A percentile compares a stretch with the other conserved stretches of the same genome.
Evolutionary conservation across 2,888 invertebrate species (phyloP).

Genomic region (Pheosia tremula): DNA sequence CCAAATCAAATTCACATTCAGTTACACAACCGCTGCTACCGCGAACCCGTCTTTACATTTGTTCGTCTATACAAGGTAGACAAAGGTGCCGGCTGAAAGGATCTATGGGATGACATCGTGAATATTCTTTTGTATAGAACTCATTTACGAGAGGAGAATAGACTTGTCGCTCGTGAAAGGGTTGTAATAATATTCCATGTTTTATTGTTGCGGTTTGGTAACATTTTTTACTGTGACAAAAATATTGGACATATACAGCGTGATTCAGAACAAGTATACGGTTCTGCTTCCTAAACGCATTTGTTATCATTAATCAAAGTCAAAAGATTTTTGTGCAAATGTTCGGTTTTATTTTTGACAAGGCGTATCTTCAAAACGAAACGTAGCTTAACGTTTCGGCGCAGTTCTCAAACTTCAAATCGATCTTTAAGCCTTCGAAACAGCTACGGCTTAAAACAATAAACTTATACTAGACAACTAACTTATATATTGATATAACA

Average conservation of each 20-base stretch:
- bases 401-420: neutral
- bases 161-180: conserved; percentile 31
- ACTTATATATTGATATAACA: conserved; percentile 4
- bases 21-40: conserved; percentile 17
- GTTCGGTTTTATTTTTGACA: neutral
- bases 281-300: no score
- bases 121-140: conserved; percentile 45
- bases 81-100: conserved; percentile 42
- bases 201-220: conserved; percentile 18
- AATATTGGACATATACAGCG: neutral
- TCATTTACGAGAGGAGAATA: conserved; percentile 43
- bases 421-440: neutral
- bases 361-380: neutral
- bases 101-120: conserved; percentile 43
- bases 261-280: no score
- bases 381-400: neutral
- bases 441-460: conserved; percentile 2
- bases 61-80: conserved; percentile 34
- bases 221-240: conserved; percentile 4
- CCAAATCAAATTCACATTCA: conserved; percentile 20
- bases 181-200: conserved; percentile 26
- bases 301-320: no score
- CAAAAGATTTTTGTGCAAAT: neutral
- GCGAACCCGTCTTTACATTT: conserved; percentile 25
- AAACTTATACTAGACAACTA: neutral